Percentiles rank a stretch among this genome's conserved stretches.
These are phyloP conservation scores for Scleropages formosus DNA, from an alignment of 2,797 vertebrate genomes.

Conservation along the genomic window DNA sequence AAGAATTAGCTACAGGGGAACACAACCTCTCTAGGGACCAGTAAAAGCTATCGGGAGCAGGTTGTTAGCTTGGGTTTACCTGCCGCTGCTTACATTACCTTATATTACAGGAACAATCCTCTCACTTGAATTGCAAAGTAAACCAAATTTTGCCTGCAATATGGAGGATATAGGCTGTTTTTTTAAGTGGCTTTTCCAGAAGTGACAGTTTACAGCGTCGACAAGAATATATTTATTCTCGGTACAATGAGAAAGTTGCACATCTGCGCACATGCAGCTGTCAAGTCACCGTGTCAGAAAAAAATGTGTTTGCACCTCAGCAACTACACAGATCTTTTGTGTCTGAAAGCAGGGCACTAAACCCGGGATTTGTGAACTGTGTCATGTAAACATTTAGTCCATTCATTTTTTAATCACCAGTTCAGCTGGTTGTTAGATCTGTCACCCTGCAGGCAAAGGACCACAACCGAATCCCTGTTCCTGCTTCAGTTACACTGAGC, in stretches of 20 bases:
- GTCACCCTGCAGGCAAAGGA: too few species aligned
- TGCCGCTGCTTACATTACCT: slow-evolving; percentile 56
- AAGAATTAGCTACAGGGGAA: slow-evolving; percentile 62
- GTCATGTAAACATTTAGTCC: neutral
- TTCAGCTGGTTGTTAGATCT: too few species aligned
- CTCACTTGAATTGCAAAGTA: slow-evolving; percentile 52
- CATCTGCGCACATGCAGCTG: neutral
- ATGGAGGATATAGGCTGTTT: slow-evolving; percentile 37
- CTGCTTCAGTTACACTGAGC: too few species aligned
- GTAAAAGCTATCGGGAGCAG: slow-evolving; percentile 43
- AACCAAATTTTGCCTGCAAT: slow-evolving; percentile 38
- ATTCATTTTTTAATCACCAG: too few species aligned
- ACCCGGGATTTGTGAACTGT: neutral
- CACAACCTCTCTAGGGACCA: slow-evolving; percentile 51
- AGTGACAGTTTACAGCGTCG: slow-evolving; percentile 32
- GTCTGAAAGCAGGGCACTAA: neutral
- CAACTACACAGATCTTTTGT: neutral
- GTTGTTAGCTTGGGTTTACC: slow-evolving; percentile 71
- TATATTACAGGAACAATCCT: slow-evolving; percentile 61
- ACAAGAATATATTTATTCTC: slow-evolving; percentile 20
- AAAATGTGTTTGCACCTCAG: neutral
- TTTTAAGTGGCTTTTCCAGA: slow-evolving; percentile 40
- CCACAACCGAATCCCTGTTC: too few species aligned
- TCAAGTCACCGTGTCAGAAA: neutral
- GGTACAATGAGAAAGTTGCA: neutral